Conservation (phyloP, 2,113 vertebrate genomes). For the Sciurus niger region DNA sequence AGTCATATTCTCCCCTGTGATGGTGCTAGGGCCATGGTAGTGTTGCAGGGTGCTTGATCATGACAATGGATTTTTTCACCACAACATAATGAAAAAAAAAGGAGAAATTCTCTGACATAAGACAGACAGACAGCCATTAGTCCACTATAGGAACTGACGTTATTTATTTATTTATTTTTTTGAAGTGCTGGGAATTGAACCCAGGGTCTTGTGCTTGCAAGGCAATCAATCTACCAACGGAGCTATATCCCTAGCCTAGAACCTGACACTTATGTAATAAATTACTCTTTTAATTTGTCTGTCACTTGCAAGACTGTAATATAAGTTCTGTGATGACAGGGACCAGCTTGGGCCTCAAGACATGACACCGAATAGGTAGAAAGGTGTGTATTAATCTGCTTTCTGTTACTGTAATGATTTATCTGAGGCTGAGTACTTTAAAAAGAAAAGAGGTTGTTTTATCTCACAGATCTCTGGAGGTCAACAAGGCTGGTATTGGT, state of each 20-base stretch:
- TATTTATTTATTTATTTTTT: too few species aligned
- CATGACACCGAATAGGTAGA: background rate
- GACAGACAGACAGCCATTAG: background rate
- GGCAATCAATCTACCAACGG: too few species aligned
- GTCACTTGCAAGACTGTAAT: background rate
- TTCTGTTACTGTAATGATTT: background rate
- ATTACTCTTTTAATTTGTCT: conserved; percentile 13
- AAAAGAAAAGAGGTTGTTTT: background rate
- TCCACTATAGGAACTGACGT: background rate
- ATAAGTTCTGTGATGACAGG: background rate
- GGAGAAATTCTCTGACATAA: background rate
- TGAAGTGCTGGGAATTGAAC: too few species aligned
- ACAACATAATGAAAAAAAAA: background rate
- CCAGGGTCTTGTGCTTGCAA: too few species aligned
- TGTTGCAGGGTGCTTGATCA: background rate
- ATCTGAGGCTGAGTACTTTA: background rate
- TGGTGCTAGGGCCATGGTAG: too few species aligned
- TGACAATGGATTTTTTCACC: background rate
- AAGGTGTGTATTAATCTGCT: background rate
- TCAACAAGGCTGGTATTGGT: background rate
- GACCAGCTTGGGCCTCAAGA: background rate
- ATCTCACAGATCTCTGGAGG: background rate
- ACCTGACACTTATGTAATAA: background rate
- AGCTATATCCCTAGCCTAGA: too few species aligned
- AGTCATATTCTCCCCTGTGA: background rate